A percentile compares a stretch with the other conserved stretches of the same genome.
Conservation (phyloP, 2,888 invertebrate species). For the Lycophotia porphyrea region DNA sequence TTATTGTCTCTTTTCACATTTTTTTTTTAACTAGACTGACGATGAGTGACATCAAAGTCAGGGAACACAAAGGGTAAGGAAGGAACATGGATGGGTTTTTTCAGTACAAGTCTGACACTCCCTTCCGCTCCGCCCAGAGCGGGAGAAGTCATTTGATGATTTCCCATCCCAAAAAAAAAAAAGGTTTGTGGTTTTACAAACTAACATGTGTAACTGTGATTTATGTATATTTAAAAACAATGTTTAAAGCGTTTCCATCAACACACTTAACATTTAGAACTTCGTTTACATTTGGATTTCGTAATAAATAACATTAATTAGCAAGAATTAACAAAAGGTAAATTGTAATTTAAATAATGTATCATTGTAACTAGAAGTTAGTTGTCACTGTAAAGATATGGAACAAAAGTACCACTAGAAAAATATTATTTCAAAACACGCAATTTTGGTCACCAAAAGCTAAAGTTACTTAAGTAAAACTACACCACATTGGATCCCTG, state of each 20-base stretch:
- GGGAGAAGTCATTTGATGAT: too few species aligned
- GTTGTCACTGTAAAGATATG: not conserved
- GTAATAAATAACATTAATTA: constrained; percentile 53
- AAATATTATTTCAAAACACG: not conserved
- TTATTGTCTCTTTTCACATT: not conserved
- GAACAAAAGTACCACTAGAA: constrained; percentile 8
- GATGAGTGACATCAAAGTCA: not conserved
- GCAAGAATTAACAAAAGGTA: constrained; percentile 49
- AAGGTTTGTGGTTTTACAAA: not conserved
- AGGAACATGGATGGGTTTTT: too few species aligned
- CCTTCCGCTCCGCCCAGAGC: too few species aligned
- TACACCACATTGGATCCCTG: not conserved
- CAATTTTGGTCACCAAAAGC: not conserved
- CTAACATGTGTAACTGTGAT: not conserved
- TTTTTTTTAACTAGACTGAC: too few species aligned
- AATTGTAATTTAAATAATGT: constrained; percentile 63
- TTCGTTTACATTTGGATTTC: constrained; percentile 27
- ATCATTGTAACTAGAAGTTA: constrained; percentile 36
- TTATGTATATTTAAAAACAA: not conserved
- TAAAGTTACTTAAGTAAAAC: not conserved
- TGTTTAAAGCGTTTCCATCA: constrained; percentile 1
- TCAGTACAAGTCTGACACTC: too few species aligned
- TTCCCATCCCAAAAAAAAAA: too few species aligned
- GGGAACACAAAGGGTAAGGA: too few species aligned
- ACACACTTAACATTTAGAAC: constrained; percentile 13